Conservation (phyloP, 2,113 vertebrate species). For the Semnopithecus entellus region DNA sequence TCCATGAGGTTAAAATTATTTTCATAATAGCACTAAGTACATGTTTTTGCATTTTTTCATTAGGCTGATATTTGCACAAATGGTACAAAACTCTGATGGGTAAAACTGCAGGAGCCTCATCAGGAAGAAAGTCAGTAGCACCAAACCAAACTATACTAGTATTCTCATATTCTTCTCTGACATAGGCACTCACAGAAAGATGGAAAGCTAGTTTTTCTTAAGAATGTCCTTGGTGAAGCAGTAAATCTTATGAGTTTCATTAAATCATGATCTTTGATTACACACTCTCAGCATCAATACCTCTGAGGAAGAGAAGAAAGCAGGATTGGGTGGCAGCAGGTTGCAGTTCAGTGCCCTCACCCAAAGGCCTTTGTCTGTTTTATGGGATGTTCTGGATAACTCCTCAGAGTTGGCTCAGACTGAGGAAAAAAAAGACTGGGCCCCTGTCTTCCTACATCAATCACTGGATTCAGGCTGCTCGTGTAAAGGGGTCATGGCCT, state of each 20-base stretch:
- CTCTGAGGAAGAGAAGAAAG: background rate
- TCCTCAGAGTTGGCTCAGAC: background rate
- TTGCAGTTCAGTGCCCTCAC: background rate
- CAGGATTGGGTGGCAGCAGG: background rate
- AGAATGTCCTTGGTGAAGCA: background rate
- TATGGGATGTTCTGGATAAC: background rate
- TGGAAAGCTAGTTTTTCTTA: background rate
- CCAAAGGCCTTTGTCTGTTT: background rate
- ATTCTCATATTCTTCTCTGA: background rate
- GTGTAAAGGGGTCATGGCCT: background rate
- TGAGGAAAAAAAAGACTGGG: background rate
- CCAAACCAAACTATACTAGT: background rate
- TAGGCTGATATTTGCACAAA: background rate
- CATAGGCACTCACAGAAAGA: background rate
- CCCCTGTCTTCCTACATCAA: background rate
- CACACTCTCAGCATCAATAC: background rate
- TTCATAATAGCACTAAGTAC: background rate
- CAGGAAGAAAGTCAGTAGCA: background rate
- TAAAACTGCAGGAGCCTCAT: background rate
- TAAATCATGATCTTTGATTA: background rate
- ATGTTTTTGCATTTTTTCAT: background rate
- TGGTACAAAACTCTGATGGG: background rate
- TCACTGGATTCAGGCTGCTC: background rate
- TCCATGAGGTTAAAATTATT: background rate
- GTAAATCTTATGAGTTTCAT: background rate